Evolutionary conservation across 2,797 vertebrate species (phyloP).

Genomic region (Gouania willdenowi): DNA sequence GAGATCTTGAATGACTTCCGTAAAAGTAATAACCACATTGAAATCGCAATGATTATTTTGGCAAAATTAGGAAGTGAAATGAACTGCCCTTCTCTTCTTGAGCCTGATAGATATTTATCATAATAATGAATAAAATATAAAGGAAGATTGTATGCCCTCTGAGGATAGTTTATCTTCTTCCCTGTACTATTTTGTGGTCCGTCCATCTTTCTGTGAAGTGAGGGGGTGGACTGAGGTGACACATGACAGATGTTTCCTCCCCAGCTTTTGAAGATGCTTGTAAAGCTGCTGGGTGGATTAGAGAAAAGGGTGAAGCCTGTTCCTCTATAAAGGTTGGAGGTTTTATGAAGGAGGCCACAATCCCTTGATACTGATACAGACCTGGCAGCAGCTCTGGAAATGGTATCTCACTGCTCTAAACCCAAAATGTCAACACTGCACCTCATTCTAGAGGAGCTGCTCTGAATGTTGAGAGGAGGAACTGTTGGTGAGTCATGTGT

Average conservation of each 20-base stretch:
- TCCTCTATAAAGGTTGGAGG: conserved; percentile 9
- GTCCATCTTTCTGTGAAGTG: conserved; percentile 38
- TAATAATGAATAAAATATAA: not conserved
- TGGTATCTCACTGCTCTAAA: conserved; percentile 10
- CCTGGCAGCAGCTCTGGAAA: conserved; percentile 36
- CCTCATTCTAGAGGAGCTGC: conserved; percentile 13
- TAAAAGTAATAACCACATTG: too few relatives aligned
- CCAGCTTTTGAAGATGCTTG: conserved; percentile 43
- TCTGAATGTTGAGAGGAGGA: not conserved
- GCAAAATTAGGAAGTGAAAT: too few relatives aligned
- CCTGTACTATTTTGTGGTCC: too few relatives aligned
- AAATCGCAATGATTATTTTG: too few relatives aligned
- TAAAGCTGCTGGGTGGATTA: conserved; percentile 33
- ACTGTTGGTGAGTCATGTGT: not conserved
- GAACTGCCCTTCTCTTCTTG: not conserved
- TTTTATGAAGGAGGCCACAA: conserved; percentile 24
- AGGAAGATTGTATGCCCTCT: not conserved
- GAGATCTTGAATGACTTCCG: not conserved
- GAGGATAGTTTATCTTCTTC: not conserved
- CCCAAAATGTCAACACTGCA: conserved; percentile 19
- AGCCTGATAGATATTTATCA: too few relatives aligned
- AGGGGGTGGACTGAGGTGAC: conserved; percentile 48
- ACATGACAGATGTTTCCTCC: conserved; percentile 64
- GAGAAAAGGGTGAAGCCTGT: conserved; percentile 19
- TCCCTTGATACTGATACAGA: conserved; percentile 7